Percentiles rank a stretch among this genome's conserved stretches.
Evolutionary conservation across 2,797 vertebrate genomes (phyloP).

Genomic region (Diceros bicornis): DNA sequence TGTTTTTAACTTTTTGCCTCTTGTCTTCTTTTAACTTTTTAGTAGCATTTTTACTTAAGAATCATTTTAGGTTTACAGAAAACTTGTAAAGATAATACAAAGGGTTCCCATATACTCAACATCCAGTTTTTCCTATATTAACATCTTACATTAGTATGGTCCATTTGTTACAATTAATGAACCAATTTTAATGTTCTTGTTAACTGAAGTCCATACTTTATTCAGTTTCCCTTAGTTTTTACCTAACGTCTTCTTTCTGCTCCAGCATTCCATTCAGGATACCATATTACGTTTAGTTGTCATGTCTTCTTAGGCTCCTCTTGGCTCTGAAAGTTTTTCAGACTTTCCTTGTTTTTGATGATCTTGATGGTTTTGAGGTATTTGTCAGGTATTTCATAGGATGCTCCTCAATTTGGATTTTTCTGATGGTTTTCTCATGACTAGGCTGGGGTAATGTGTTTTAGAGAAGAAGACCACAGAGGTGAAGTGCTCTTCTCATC

Average conservation of each 20-base stretch:
- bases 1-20: conserved; percentile 2
- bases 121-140: conserved; percentile 22
- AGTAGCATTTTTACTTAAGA: conserved; percentile 43
- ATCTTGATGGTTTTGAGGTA: conserved; percentile 38
- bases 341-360: conserved; percentile 34
- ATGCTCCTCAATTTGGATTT: not conserved
- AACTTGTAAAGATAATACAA: conserved; percentile 49
- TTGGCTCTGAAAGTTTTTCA: conserved; percentile 33
- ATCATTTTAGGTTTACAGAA: conserved; percentile 58
- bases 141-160: conserved; percentile 3
- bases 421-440: conserved; percentile 5
- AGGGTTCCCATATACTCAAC: not conserved
- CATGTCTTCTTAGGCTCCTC: not conserved
- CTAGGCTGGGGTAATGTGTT: conserved; percentile 11
- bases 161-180: conserved; percentile 9
- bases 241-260: conserved; percentile 6
- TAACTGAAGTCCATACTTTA: conserved; percentile 20
- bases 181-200: not conserved
- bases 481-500: not conserved
- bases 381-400: conserved; percentile 27
- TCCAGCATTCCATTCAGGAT: not conserved
- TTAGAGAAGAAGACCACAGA: conserved; percentile 18
- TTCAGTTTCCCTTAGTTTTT: conserved; percentile 43
- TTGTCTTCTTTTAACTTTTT: not conserved
- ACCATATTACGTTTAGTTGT: conserved; percentile 42